phyloP scores from a whole-genome alignment of 2,888 invertebrate species.

The Nebria salina region DNA sequence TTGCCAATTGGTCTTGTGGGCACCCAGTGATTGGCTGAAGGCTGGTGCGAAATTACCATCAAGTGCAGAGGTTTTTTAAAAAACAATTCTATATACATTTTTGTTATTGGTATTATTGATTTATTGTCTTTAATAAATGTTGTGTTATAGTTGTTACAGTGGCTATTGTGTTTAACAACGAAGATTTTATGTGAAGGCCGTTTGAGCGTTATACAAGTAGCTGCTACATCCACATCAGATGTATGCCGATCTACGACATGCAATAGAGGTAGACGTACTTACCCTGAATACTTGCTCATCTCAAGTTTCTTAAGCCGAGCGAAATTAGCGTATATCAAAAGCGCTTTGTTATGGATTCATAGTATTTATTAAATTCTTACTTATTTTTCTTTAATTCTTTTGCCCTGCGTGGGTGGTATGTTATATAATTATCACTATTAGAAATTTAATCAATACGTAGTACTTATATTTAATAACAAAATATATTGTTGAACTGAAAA shows the following conservation, averaged over 20 bases:
- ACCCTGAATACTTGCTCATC: conserved; percentile 77
- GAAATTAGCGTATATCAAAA: conserved; percentile 69
- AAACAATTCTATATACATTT: no score
- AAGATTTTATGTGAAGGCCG: conserved; percentile 77
- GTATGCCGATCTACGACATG: not conserved
- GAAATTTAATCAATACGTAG: not conserved
- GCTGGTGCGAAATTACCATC: conserved; percentile 66
- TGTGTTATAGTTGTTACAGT: conserved; percentile 72
- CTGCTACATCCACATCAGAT: not conserved
- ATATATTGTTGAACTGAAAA: not conserved
- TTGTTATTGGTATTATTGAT: not conserved
- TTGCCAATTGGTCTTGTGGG: conserved; percentile 79
- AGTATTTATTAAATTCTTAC: conserved; percentile 34
- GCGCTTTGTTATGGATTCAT: conserved; percentile 74
- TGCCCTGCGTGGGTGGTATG: not conserved
- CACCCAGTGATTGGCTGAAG: conserved; percentile 75
- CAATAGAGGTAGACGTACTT: conserved; percentile 67
- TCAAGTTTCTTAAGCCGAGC: conserved; percentile 75
- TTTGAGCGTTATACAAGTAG: conserved; percentile 53
- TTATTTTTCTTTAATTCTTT: not conserved
- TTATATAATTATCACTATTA: not conserved
- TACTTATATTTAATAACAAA: conserved; percentile 5
- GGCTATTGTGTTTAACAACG: conserved; percentile 78
- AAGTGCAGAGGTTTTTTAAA: conserved; percentile 68
- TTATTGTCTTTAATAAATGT: conserved; percentile 32